Percentiles rank a stretch among this genome's conserved stretches.
Evolutionary conservation across 1,140 invertebrate genomes (phyloP).

Genomic region (Euglossa dilemma): DNA sequence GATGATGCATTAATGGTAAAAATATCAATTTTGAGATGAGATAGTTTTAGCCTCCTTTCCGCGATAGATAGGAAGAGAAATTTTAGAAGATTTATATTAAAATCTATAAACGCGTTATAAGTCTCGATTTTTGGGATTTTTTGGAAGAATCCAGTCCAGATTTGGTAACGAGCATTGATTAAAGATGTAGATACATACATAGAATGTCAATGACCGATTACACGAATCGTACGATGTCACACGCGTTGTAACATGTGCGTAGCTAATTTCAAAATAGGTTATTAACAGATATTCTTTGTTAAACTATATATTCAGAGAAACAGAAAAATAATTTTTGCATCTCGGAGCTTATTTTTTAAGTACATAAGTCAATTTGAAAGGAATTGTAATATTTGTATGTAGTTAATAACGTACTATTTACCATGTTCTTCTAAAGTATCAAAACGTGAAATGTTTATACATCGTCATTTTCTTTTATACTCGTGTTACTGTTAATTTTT

Average conservation of each 20-base stretch:
- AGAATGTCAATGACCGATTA: slow-evolving; percentile 58
- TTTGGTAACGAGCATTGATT: slow-evolving; percentile 21
- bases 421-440: background rate
- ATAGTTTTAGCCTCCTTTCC: background rate
- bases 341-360: too few species aligned
- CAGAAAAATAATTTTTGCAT: background rate
- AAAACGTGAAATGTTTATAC: background rate
- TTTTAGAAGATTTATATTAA: too few species aligned
- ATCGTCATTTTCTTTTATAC: background rate
- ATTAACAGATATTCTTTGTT: background rate
- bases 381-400: background rate
- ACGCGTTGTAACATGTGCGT: background rate
- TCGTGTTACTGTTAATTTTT: background rate
- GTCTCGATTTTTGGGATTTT: too few species aligned
- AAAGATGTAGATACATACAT: slow-evolving; percentile 4
- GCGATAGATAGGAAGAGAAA: too few species aligned
- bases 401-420: background rate
- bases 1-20: background rate
- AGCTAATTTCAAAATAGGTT: background rate
- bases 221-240: background rate
- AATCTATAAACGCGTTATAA: too few species aligned
- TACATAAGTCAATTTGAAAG: background rate
- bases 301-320: background rate
- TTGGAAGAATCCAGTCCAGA: slow-evolving; percentile 4
- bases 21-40: background rate